phyloP scores from a whole-genome alignment of 30 jellyfish, hydroid and myxozoan genomes.

The Aurelia sp. region DNA sequence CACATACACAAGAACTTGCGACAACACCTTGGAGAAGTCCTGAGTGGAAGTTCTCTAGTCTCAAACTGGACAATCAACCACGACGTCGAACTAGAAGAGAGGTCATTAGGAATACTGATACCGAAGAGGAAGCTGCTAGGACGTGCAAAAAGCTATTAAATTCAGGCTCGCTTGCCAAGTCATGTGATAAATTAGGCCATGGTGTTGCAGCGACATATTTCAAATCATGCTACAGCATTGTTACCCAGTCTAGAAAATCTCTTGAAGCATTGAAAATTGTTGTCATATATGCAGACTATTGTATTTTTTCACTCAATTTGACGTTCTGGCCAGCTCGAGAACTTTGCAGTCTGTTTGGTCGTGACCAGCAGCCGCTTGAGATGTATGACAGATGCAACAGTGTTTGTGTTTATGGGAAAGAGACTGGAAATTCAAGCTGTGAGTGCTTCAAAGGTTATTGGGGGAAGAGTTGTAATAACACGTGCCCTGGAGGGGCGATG shows the following conservation, averaged over 20 bases:
- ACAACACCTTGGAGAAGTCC: constrained; percentile 61
- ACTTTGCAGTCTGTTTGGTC: constrained; percentile 25
- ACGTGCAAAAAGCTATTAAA: constrained; percentile 24
- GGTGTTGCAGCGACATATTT: constrained; percentile 30
- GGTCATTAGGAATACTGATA: constrained; percentile 13
- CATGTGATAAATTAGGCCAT: constrained; percentile 10
- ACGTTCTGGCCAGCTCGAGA: constrained; percentile 56
- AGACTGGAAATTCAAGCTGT: constrained; percentile 29
- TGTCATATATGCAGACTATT: constrained; percentile 37
- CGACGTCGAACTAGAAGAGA: constrained; percentile 32
- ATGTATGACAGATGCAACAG: constrained; percentile 17
- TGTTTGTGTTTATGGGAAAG: constrained; percentile 43
- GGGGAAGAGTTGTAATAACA: constrained; percentile 51
- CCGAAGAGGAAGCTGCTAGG: constrained; percentile 1
- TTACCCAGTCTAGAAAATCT: constrained; percentile 22
- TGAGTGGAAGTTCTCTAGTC: constrained; percentile 40
- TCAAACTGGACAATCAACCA: constrained; percentile 37
- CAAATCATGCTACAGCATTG: constrained; percentile 34
- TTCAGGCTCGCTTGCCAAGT: constrained; percentile 20
- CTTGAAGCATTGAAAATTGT: constrained; percentile 32
- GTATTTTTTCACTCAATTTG: constrained; percentile 43
- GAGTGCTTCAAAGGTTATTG: constrained; percentile 59
- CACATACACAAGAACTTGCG: background rate
- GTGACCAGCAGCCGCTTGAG: constrained; percentile 12
- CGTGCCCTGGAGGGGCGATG: constrained; percentile 63